Conservation (phyloP, 2,888 invertebrate genomes). For the Mactromeris polynyma region DNA sequence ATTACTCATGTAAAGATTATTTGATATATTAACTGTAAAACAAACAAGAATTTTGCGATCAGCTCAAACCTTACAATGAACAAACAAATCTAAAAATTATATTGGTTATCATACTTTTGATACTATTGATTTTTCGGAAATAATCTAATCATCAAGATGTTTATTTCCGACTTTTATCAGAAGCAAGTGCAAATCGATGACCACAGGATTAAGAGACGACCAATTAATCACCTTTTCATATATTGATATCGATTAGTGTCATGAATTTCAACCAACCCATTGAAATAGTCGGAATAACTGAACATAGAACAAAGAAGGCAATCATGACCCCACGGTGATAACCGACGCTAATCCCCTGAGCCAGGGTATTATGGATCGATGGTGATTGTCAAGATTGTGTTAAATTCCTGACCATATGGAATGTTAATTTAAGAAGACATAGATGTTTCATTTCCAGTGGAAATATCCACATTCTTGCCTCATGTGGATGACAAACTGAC, state of each 20-base stretch:
- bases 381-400: not conserved
- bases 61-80: not conserved
- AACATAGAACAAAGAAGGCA: not conserved
- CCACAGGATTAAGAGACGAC: not conserved
- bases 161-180: constrained; percentile 3
- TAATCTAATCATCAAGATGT: not conserved
- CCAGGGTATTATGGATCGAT: not conserved
- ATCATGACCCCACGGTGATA: not conserved
- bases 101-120: not conserved
- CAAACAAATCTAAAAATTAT: not conserved
- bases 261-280: not conserved
- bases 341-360: not conserved
- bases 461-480: not conserved
- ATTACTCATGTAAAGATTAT: no score
- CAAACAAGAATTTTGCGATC: not conserved
- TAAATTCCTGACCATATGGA: not conserved
- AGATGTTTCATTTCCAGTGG: not conserved
- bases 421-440: not conserved
- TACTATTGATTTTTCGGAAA: not conserved
- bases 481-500: not conserved
- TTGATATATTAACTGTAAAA: no score
- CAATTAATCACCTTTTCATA: not conserved
- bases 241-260: not conserved
- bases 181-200: not conserved
- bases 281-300: not conserved